Evolutionary conservation across 2,113 vertebrate species (phyloP).

Genomic region (Scatophagus argus): DNA sequence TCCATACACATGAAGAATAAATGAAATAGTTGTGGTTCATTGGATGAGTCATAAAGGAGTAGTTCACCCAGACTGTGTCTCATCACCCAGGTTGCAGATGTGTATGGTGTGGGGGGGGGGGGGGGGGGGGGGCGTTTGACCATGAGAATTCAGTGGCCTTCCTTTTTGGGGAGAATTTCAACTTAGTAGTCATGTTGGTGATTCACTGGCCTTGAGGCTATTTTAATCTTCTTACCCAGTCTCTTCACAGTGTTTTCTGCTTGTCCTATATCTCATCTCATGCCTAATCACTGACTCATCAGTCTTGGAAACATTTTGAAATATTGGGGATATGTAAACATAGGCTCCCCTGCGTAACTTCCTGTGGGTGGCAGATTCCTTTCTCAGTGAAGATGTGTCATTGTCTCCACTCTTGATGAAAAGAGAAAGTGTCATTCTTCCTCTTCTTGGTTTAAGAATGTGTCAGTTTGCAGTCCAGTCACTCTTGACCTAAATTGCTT

Average conservation of each 20-base stretch:
- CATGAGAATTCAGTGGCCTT: constrained; percentile 6
- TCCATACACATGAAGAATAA: neutral
- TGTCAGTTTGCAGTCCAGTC: constrained; percentile 7
- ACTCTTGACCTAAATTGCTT: neutral
- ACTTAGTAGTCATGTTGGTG: constrained; percentile 40
- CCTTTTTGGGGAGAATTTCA: constrained; percentile 14
- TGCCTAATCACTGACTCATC: constrained; percentile 55
- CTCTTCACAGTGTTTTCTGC: constrained; percentile 53
- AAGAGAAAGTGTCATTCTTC: constrained; percentile 41
- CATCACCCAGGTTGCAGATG: constrained; percentile 10
- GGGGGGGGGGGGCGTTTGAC: neutral
- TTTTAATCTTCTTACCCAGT: constrained; percentile 28
- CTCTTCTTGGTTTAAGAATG: constrained; percentile 11
- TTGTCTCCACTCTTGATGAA: constrained; percentile 1
- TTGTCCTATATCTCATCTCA: constrained; percentile 34
- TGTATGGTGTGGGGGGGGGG: neutral
- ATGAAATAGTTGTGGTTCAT: constrained; percentile 19
- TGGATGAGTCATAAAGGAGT: constrained; percentile 41
- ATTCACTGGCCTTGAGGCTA: constrained; percentile 47
- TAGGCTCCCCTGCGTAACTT: neutral
- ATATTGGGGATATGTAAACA: neutral
- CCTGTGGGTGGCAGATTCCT: neutral
- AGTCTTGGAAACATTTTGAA: constrained; percentile 39
- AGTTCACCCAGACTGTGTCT: constrained; percentile 36
- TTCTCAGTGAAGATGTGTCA: constrained; percentile 39